A percentile compares a stretch with the other conserved stretches of the same genome.
phyloP scores from a whole-genome alignment of 2,797 vertebrate genomes.

The Fringilla coelebs region DNA sequence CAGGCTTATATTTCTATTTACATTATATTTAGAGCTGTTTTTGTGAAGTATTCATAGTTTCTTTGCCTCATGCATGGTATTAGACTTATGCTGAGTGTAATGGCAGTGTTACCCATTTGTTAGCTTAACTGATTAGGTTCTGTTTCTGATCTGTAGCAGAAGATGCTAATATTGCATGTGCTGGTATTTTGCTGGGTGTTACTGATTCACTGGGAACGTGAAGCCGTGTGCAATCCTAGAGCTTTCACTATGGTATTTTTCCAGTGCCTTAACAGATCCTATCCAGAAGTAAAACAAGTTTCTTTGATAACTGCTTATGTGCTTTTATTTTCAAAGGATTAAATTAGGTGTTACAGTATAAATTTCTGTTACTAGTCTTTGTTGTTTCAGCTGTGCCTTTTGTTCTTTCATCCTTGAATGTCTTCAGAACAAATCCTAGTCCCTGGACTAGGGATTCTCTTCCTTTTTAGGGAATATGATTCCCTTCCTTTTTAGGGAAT shows the following conservation, averaged over 20 bases:
- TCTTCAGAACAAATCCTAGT: not conserved
- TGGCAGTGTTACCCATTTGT: not conserved
- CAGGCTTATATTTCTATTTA: not conserved
- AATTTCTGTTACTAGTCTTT: not conserved
- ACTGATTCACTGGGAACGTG: fast-evolving
- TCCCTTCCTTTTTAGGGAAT: not conserved
- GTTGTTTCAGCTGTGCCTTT: not conserved
- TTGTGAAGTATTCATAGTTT: not conserved
- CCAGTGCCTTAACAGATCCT: not conserved
- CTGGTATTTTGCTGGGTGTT: not conserved
- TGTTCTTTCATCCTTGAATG: not conserved
- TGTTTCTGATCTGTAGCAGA: not conserved
- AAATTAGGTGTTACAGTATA: not conserved
- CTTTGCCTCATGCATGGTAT: not conserved
- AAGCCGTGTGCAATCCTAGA: not conserved
- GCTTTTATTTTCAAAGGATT: not conserved
- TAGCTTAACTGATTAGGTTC: not conserved
- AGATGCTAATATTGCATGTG: not conserved
- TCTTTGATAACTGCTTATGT: not conserved
- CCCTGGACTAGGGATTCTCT: not conserved
- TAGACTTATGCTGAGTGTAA: not conserved
- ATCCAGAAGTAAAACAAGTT: not conserved
- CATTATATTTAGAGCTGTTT: not conserved
- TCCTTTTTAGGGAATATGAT: not conserved
- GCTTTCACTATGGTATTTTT: not conserved